Evolutionary conservation across 2,113 vertebrate genomes (phyloP), one percentile per base, ranked within the genome.

Genomic region (Falcunculus frontatus): DNA sequence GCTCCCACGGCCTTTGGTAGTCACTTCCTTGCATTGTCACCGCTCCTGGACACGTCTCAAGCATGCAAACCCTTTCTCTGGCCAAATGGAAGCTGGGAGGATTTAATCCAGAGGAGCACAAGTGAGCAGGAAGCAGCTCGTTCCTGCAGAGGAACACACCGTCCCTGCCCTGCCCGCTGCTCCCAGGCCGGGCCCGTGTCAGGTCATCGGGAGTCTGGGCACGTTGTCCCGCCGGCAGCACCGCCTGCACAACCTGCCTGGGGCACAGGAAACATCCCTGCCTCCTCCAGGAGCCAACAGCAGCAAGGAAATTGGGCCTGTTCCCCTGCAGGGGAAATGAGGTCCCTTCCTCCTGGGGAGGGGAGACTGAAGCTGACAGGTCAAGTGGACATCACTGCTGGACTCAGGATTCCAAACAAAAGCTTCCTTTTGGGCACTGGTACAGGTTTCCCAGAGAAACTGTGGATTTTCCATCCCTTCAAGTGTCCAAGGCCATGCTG

Each of bases 11-110:
- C 92, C 93, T 84, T 37, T 42, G 44, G 33, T 29, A 11, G 5
- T 37, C 6, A 1, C 20, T 97, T 97, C 96, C 96, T 92, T 35
- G 86, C 93, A 97, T 97, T 97, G 96, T 96, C 96, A 57, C 80
- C 2, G 1, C 60, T 72, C 86, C 13, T 89, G 93, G 96, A 84
- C 91, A 11, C 30, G 11, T 70, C 69, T 68, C 83, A 89, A 81
- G 80, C 80, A 35, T 20, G 74, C 69, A 73, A 84, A 19, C 20
- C 56, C 33, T 39, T 78, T 6, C 52, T 68, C 2, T 10, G 44
- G 73, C 41, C 84, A 44, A 17, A 15, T 0, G 3, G 60, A 21
- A 69, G 83, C 65, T 9, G 26, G 32, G 53, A 68, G 56, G 46
- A 19, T 15, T 29, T 5, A 21, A 42, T 25, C 12, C 85, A 55